Evolutionary conservation across 2,797 vertebrate genomes (phyloP).

Genomic region (Hydrolagus colliei): DNA sequence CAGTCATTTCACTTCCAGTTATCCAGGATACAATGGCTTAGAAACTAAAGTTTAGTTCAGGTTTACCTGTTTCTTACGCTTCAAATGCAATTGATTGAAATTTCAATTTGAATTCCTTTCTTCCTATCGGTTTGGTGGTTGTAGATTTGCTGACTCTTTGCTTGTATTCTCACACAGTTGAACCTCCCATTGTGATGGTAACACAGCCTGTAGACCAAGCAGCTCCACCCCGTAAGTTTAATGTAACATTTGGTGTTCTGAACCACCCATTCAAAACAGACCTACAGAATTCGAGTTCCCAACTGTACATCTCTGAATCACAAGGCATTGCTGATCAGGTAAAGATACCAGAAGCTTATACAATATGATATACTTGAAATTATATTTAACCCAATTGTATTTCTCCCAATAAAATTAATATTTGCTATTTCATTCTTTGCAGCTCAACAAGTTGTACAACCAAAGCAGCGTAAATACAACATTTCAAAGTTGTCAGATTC

Average conservation of each 20-base stretch:
- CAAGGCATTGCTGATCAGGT: neutral
- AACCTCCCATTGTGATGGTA: no score
- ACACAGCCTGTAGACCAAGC: neutral
- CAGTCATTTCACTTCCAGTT: no score
- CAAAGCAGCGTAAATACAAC: neutral
- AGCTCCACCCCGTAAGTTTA: neutral
- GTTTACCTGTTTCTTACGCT: no score
- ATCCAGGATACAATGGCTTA: no score
- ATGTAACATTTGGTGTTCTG: neutral
- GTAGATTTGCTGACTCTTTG: no score
- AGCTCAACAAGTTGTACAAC: neutral
- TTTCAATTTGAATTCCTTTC: no score
- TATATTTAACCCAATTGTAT: neutral
- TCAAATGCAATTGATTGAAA: no score
- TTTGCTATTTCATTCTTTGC: neutral
- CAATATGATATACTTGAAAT: neutral
- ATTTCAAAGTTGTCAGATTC: neutral
- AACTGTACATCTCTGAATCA: conserved; percentile 11
- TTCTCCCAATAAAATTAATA: neutral
- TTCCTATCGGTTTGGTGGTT: no score
- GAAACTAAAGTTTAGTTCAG: no score
- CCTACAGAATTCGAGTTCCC: neutral
- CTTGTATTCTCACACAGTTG: no score
- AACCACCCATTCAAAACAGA: neutral
- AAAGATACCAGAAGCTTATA: neutral